Evolutionary conservation across 1,140 invertebrate genomes (phyloP), one percentile per base, ranked within the genome.

Genomic region (Temnothorax longispinosus): DNA sequence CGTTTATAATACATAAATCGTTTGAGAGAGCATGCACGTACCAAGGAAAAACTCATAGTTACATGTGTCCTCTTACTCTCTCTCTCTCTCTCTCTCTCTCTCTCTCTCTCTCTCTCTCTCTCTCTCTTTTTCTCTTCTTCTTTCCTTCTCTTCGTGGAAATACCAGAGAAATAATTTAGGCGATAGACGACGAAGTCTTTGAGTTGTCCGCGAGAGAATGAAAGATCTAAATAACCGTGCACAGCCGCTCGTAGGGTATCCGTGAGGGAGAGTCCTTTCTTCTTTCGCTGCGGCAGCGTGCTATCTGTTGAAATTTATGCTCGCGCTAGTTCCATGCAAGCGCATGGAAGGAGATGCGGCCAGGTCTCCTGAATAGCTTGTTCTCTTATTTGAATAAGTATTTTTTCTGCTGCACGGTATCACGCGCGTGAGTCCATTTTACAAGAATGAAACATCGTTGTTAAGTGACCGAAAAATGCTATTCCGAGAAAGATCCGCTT

Each of bases 261-360:
- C 38, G 41, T 41, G 54, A 74, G 27, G n/a, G 65, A 56, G 65
- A 21, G 54, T 32, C 18, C 77, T 84, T 84, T 84, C 41, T 62
- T 74, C n/a, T 74, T n/a, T 67, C 27, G 54, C 72, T 62, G 13
- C 41, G 44, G n/a, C 69, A 60, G 80, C 69, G 54, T 75, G 62
- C 69, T 84, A 84, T 84, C 69, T 62, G 80, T 62, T 74, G 69
- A 75, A 84, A 84, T 84, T 84, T 84, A 84, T 84, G 69, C 69
- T 15, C 56, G 80, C 41, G 18, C 56, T 74, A 74, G 80, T 60
- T 50, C 56, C 56, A 50, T 47, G 44, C 77, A 56, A 3, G n/a
- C 56, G 35, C 47, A 50, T 15, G 54, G 35, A 54, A 58, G 10
- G 52, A 35, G 41, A 5, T 27, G 52, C 67, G 18, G 38, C 27